Base-by-base conservation (phyloP, 2,797 vertebrate genomes). In the Phataginus tricuspis region DNA sequence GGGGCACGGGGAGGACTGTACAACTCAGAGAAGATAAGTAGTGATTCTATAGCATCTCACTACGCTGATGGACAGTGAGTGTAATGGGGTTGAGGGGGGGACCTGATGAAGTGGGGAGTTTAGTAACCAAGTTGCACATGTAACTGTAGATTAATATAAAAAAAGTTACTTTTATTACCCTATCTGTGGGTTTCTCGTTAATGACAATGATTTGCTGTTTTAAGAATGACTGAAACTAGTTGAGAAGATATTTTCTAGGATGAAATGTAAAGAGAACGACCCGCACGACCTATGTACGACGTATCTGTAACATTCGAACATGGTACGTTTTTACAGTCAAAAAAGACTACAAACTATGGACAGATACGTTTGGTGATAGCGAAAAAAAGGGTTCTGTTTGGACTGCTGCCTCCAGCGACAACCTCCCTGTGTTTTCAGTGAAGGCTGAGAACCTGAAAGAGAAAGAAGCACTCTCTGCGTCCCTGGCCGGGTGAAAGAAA, bases 221-320 rank as follows among this genome's bases (percentile, higher is more conserved):
- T 74, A 74, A 53, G 10, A 63, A 10, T 12, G 57, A 49, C 51
- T 75, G 31, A 49, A 93, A 75, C 19, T 21, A 94, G 11, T 3
- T 68, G 29, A 63, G 78, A 84, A 69, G 27, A 37, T 1, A 11
- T 13, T 89, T 85, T 49, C 14, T 23, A 31, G 19, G 31, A 34
- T 51, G 64, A 71, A 77, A 51, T 4, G 31, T 29, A 55, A 49
- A 79, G 49, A 51, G 19, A 63, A 51, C 14, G 77, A 1, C 13
- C 34, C 4, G 18, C 31, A 68, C n/a, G 16, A n/a, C 27, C 0
- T 15, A 21, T 0, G 37, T 15, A 3, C 15, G 14, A 18, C 2
- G n/a, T n/a, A 10, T 14, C 14, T 7, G 49, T 23, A 45, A 84
- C 1, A 18, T 2, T 37, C 45, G 53, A 25, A 39, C 78, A 34